Evolutionary conservation across 1,140 invertebrate species (phyloP).

Genomic region (Onthophagus taurus): DNA sequence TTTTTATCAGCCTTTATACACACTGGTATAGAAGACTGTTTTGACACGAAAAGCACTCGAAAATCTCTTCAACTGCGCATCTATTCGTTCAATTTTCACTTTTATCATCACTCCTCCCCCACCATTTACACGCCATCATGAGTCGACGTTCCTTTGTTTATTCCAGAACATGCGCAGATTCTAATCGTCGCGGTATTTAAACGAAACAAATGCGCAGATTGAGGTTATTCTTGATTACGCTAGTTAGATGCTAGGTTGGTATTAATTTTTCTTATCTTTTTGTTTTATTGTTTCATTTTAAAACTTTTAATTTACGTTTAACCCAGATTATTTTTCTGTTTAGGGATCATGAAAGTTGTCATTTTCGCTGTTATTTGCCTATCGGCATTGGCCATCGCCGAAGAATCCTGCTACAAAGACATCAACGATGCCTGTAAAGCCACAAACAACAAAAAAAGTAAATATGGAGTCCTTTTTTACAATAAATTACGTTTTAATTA

Average conservation of each 20-base stretch:
- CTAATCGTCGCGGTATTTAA: neutral
- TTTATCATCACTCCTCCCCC: slow-evolving; percentile 4
- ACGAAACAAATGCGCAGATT: slow-evolving; percentile 3
- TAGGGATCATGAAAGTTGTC: slow-evolving; percentile 48
- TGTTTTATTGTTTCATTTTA: no score
- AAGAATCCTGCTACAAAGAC: slow-evolving; percentile 53
- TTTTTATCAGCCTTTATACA: slow-evolving; percentile 64
- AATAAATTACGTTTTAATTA: no score
- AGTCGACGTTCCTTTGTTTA: slow-evolving; percentile 6
- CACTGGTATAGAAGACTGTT: slow-evolving; percentile 80
- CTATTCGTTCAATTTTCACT: slow-evolving; percentile 2
- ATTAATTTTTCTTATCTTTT: slow-evolving; percentile 2
- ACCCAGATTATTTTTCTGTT: slow-evolving; percentile 15
- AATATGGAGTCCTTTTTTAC: slow-evolving; percentile 17
- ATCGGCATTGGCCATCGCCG: slow-evolving; percentile 38
- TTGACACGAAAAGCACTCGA: neutral
- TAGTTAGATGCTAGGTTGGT: slow-evolving; percentile 38
- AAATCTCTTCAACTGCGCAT: slow-evolving; percentile 4
- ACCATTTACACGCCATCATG: neutral
- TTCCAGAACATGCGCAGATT: no score
- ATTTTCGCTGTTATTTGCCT: slow-evolving; percentile 43
- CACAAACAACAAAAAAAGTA: slow-evolving; percentile 33
- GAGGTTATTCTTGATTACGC: slow-evolving; percentile 36
- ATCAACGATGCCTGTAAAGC: slow-evolving; percentile 47
- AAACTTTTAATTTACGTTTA: no score